A percentile compares a stretch with the other conserved stretches of the same genome.
These are phyloP conservation scores for Zonotrichia albicollis DNA, from an alignment of 2,797 vertebrate genomes.

Conservation along the genomic window DNA sequence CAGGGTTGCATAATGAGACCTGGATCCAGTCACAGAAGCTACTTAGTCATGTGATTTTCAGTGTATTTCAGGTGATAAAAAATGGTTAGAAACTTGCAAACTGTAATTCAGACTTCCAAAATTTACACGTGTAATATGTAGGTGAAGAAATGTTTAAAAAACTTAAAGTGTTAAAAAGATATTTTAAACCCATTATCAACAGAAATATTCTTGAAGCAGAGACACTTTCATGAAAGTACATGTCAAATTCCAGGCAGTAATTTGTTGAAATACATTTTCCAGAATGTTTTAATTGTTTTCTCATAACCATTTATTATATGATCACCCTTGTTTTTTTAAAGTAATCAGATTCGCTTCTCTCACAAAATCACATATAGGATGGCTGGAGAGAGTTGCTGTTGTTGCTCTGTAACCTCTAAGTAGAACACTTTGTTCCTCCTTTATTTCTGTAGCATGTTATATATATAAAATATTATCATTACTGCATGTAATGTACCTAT, in stretches of 20 bases:
- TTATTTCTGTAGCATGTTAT: not conserved
- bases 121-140: not conserved
- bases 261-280: slow-evolving; percentile 7
- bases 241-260: not conserved
- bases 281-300: not conserved
- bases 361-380: not conserved
- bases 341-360: not conserved
- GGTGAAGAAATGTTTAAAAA: not conserved
- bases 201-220: slow-evolving; percentile 26
- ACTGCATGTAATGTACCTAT: not conserved
- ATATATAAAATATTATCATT: not conserved
- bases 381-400: not conserved
- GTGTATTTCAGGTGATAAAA: not conserved
- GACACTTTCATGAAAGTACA: not conserved
- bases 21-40: not conserved
- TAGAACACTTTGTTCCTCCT: not conserved
- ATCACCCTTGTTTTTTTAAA: not conserved
- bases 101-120: not conserved
- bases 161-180: slow-evolving; percentile 11
- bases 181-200: slow-evolving; percentile 30
- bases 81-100: not conserved
- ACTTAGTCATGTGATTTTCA: not conserved
- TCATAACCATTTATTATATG: not conserved
- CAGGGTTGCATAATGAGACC: not conserved
- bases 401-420: not conserved